A percentile compares a stretch with the other conserved stretches of the same genome.
Evolutionary conservation across 2,113 vertebrate species (phyloP).

Genomic region (Holacanthus passer): DNA sequence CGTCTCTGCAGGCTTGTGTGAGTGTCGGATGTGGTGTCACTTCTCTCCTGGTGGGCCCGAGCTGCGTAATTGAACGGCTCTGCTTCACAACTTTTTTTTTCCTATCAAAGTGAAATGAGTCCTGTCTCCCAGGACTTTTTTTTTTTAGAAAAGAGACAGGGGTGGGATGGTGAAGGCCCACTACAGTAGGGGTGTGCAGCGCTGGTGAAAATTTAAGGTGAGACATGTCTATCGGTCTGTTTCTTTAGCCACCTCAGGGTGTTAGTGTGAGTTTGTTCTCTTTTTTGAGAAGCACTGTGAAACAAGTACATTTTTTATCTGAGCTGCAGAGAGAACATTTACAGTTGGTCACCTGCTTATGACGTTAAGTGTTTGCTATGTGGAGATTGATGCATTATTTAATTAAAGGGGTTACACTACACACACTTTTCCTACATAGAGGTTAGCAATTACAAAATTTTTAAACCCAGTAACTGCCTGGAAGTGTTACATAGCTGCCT

Average conservation of each 20-base stretch:
- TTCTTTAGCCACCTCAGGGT: not conserved
- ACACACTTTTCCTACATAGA: no score
- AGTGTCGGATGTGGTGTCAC: conserved; percentile 43
- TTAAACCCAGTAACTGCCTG: no score
- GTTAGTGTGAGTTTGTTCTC: conserved; percentile 5
- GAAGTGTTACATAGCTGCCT: no score
- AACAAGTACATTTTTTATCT: conserved; percentile 6
- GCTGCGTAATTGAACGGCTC: conserved; percentile 54
- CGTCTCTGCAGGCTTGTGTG: conserved; percentile 15
- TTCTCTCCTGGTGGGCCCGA: conserved; percentile 49
- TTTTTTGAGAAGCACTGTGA: conserved; percentile 12
- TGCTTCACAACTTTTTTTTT: conserved; percentile 54
- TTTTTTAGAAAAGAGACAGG: conserved; percentile 10
- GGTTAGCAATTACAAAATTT: no score
- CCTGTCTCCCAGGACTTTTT: conserved; percentile 35
- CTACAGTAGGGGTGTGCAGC: not conserved
- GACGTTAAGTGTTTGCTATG: no score
- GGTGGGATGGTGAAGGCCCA: not conserved
- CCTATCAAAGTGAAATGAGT: conserved; percentile 59
- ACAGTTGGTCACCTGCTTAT: not conserved
- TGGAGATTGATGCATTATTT: no score
- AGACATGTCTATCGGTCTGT: not conserved
- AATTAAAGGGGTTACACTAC: no score
- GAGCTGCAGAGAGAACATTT: not conserved
- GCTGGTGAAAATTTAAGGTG: conserved; percentile 13